Conservation (phyloP, 2,888 invertebrate species). For the Drosophila infuscata region DNA sequence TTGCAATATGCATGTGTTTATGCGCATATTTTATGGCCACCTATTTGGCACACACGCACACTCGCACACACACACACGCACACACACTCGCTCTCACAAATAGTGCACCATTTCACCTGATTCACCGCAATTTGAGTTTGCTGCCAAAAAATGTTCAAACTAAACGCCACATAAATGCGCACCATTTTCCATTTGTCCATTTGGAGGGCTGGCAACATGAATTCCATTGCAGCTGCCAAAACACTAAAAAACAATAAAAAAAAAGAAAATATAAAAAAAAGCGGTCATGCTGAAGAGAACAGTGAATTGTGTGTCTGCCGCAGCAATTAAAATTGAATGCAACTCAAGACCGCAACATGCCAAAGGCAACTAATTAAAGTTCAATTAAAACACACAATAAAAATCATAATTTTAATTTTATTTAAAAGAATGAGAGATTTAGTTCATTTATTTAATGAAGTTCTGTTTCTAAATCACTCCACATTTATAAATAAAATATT, state of each 20-base stretch:
- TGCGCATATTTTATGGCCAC: slow-evolving; percentile 49
- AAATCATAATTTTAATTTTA: neutral
- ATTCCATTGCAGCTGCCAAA: slow-evolving; percentile 36
- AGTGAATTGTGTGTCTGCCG: slow-evolving; percentile 29
- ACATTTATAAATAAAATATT: neutral
- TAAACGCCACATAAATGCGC: slow-evolving; percentile 51
- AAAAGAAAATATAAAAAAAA: neutral
- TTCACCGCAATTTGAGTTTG: slow-evolving; percentile 46
- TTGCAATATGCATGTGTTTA: slow-evolving; percentile 55
- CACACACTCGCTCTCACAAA: neutral
- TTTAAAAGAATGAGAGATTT: neutral
- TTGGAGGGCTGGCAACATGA: slow-evolving; percentile 28
- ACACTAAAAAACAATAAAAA: slow-evolving; percentile 3
- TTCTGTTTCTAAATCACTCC: neutral
- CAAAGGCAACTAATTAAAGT: slow-evolving; percentile 15
- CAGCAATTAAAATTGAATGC: slow-evolving; percentile 54
- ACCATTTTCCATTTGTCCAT: slow-evolving; percentile 26
- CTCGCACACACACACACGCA: neutral
- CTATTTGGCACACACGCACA: slow-evolving; percentile 10
- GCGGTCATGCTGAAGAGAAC: neutral
- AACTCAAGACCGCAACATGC: slow-evolving; percentile 22
- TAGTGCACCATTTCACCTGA: slow-evolving; percentile 30
- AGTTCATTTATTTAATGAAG: too few species aligned
- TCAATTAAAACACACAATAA: neutral
- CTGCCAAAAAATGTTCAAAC: slow-evolving; percentile 55